A percentile compares a stretch with the other conserved stretches of the same genome.
Evolutionary conservation across 1,140 invertebrate species (phyloP).

Genomic region (Papilio machaon): DNA sequence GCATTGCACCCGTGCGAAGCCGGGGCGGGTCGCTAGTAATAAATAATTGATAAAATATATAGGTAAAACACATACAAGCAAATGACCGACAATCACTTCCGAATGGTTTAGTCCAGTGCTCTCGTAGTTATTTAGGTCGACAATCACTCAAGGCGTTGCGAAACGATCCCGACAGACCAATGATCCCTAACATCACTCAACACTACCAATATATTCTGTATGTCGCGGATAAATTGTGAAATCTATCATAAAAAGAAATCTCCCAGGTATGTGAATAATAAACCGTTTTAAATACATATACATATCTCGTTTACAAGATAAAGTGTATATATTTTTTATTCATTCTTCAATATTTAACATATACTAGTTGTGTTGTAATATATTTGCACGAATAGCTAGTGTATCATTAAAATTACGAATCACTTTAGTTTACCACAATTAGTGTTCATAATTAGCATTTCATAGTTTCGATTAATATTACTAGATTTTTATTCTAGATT

Average conservation of each 20-base stretch:
- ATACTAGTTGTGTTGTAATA: conserved; percentile 5
- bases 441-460: not conserved
- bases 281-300: not conserved
- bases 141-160: conserved; percentile 26
- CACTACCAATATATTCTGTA: not conserved
- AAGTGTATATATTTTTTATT: not conserved
- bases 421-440: not conserved
- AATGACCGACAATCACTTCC: conserved; percentile 25
- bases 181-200: conserved; percentile 27
- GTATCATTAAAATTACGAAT: not conserved
- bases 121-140: conserved; percentile 37
- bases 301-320: not conserved
- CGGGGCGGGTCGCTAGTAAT: too few relatives aligned
- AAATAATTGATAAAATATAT: not conserved
- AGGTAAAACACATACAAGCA: not conserved
- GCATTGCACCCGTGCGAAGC: too few relatives aligned
- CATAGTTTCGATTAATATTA: not conserved
- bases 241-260: not conserved
- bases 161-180: conserved; percentile 21
- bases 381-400: conserved; percentile 20
- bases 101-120: conserved; percentile 31
- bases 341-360: not conserved
- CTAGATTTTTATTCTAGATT: not conserved
- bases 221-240: not conserved
- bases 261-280: not conserved